Conservation (phyloP, 2,797 vertebrate genomes). For the Anisognathus igniventris region DNA sequence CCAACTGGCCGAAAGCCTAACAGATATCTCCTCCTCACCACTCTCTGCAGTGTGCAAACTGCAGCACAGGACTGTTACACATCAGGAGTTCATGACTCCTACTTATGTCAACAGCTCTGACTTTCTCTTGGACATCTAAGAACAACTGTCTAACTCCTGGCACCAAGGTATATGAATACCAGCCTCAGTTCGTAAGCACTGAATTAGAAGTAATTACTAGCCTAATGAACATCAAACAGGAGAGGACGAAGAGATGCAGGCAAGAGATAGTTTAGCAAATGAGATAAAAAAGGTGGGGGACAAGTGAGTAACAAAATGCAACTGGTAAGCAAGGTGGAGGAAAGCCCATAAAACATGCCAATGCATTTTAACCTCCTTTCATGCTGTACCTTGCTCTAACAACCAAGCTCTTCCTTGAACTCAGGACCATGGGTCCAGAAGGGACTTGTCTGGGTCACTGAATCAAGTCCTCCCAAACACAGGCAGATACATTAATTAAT, state of each 20-base stretch:
- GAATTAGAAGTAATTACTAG: constrained; percentile 14
- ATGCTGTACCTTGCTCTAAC: not conserved
- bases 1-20: not conserved
- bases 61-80: not conserved
- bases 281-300: not conserved
- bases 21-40: not conserved
- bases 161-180: constrained; percentile 22
- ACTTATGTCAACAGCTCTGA: constrained; percentile 12
- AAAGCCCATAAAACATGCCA: not conserved
- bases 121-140: constrained; percentile 8
- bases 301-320: not conserved
- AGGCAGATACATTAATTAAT: not conserved
- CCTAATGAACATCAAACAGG: not conserved
- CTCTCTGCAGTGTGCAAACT: not conserved
- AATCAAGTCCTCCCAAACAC: not conserved
- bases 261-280: constrained; percentile 3
- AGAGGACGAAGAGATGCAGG: constrained; percentile 8
- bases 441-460: not conserved
- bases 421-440: not conserved
- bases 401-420: not conserved
- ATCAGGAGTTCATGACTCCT: not conserved
- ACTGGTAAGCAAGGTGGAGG: not conserved
- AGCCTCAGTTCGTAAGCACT: not conserved
- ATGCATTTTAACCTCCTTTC: not conserved
- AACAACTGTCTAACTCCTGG: not conserved